Percentiles rank a stretch among this genome's conserved stretches.
Conservation (phyloP, 2,797 vertebrate species). For the Galagoides demidoff region DNA sequence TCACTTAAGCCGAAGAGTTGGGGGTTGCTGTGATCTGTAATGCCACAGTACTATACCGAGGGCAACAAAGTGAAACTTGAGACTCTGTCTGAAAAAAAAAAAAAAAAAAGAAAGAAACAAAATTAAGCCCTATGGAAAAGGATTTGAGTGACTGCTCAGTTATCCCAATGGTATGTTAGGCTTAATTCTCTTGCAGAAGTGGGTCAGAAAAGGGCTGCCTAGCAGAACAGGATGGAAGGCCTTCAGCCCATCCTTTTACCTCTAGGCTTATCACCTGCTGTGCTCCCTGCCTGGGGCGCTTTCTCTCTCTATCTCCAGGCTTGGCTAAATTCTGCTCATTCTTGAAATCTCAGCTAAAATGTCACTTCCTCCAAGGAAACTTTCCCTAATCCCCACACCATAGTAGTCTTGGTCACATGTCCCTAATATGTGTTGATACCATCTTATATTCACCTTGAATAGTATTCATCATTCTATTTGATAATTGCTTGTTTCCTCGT, state of each 20-base stretch:
- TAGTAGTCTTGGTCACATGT: neutral
- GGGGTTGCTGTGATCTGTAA: no score
- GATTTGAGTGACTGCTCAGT: neutral
- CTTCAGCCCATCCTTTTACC: neutral
- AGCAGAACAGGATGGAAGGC: neutral
- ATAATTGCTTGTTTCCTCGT: neutral
- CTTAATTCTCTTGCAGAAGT: neutral
- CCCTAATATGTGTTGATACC: neutral
- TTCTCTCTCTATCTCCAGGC: neutral
- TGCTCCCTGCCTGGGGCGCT: neutral
- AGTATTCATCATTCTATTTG: constrained; percentile 21
- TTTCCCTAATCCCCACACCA: neutral
- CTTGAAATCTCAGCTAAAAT: neutral
- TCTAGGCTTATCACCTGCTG: neutral
- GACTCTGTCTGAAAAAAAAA: no score
- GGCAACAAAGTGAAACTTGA: no score
- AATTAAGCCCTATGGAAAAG: neutral
- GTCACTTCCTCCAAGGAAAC: constrained; percentile 9
- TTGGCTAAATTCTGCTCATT: neutral
- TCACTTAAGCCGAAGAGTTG: no score
- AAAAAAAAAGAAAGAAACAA: neutral
- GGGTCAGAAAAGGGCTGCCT: neutral
- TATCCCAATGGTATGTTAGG: neutral
- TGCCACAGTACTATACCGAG: no score
- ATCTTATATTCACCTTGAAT: neutral